phyloP scores from a whole-genome alignment of 1,140 invertebrate species.

The Bilobella aurantiaca region DNA sequence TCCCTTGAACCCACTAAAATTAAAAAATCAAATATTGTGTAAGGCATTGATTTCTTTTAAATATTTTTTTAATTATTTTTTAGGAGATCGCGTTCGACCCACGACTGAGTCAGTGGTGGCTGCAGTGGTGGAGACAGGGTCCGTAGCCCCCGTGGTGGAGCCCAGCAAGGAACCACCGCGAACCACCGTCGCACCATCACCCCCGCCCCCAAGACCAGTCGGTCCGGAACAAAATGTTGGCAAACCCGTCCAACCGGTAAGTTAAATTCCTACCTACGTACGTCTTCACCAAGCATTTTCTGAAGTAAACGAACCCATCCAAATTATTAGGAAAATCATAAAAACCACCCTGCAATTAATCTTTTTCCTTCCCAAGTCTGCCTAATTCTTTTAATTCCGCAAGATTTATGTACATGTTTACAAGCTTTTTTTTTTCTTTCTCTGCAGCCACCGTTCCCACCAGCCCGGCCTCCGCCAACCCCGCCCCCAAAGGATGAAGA shows the following conservation, averaged over 20 bases:
- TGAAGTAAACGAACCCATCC: too few species aligned
- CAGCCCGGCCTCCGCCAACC: slow-evolving; percentile 14
- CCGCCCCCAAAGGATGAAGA: slow-evolving; percentile 1
- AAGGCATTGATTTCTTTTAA: background rate
- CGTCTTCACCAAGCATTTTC: too few species aligned
- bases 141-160: slow-evolving; percentile 19
- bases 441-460: slow-evolving; percentile 29
- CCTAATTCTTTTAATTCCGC: background rate
- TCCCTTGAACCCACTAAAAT: too few species aligned
- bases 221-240: background rate
- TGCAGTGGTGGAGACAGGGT: slow-evolving; percentile 22
- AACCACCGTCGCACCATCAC: slow-evolving; percentile 10
- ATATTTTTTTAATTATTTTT: background rate
- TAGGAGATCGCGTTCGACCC: slow-evolving; percentile 1
- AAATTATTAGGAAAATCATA: too few species aligned
- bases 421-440: background rate
- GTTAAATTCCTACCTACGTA: background rate
- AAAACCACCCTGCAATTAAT: too few species aligned
- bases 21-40: background rate
- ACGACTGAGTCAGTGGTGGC: background rate
- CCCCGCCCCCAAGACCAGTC: slow-evolving; percentile 2
- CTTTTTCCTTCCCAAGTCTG: background rate
- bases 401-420: too few species aligned
- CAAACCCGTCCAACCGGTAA: slow-evolving; percentile 13
- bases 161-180: slow-evolving; percentile 1